Evolutionary conservation across 2,113 vertebrate species (phyloP).

Genomic region (Eudorcas thomsonii): DNA sequence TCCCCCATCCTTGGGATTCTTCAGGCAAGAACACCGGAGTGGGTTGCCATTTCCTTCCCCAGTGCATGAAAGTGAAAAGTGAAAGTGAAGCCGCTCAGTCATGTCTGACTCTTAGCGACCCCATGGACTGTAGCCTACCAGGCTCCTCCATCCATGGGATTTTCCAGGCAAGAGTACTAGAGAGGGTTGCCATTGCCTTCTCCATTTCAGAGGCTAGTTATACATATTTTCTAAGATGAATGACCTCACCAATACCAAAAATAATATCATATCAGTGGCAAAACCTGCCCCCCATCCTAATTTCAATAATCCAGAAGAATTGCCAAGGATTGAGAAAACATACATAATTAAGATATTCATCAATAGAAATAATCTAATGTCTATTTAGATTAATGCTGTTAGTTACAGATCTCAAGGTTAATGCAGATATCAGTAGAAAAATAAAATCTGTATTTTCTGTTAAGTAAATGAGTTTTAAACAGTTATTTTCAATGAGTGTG

Average conservation of each 20-base stretch:
- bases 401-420: slow-evolving; percentile 37
- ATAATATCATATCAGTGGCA: not conserved
- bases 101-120: not conserved
- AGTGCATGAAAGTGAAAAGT: not conserved
- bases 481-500: not conserved
- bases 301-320: slow-evolving; percentile 2
- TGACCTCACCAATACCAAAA: not conserved
- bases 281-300: not conserved
- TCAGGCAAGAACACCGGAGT: not conserved
- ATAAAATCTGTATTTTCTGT: not conserved
- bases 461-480: slow-evolving; percentile 34
- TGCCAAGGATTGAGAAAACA: not conserved
- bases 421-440: slow-evolving; percentile 13
- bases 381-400: not conserved
- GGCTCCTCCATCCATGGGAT: not conserved
- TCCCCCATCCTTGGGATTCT: not conserved
- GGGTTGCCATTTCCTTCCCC: not conserved
- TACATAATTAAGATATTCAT: slow-evolving; percentile 33
- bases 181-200: not conserved
- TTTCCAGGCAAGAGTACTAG: not conserved
- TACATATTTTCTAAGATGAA: not conserved
- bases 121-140: not conserved
- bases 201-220: not conserved
- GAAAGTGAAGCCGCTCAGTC: not conserved
- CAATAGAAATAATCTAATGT: slow-evolving; percentile 34